Evolutionary conservation across 1,140 invertebrate genomes (phyloP).

Genomic region (Proctacanthus coquilletti): DNA sequence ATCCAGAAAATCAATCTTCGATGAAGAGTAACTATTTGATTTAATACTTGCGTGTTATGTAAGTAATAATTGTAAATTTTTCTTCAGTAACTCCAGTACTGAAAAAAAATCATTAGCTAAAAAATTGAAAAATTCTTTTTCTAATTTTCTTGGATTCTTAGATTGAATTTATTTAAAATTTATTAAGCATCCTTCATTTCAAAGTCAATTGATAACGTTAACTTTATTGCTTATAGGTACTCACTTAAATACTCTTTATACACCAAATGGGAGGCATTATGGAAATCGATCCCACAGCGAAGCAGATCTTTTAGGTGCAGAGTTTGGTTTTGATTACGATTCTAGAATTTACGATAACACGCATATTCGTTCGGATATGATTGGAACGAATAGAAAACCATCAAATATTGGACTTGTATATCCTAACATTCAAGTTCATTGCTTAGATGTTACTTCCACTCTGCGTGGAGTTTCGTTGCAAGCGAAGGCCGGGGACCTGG

Average conservation of each 20-base stretch:
- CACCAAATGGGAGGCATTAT: slow-evolving; percentile 25
- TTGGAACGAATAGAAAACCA: slow-evolving; percentile 26
- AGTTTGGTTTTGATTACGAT: slow-evolving; percentile 12
- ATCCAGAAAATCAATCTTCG: too few species aligned
- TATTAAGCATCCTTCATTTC: too few species aligned
- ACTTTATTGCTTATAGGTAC: slow-evolving; percentile 11
- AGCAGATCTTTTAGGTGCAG: slow-evolving; percentile 20
- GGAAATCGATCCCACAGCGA: slow-evolving; percentile 29
- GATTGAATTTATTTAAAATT: too few species aligned
- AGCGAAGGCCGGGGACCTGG: slow-evolving; percentile 73
- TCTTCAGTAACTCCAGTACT: too few species aligned
- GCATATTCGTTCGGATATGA: slow-evolving; percentile 16
- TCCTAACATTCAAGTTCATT: slow-evolving; percentile 50
- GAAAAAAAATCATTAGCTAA: too few species aligned
- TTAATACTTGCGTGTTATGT: too few species aligned
- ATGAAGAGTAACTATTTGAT: too few species aligned
- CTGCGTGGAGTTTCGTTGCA: slow-evolving; percentile 63
- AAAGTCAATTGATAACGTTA: too few species aligned
- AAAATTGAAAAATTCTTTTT: too few species aligned
- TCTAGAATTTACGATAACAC: slow-evolving; percentile 21
- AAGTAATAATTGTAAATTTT: too few species aligned
- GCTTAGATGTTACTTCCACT: slow-evolving; percentile 34
- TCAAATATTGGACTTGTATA: slow-evolving; percentile 32
- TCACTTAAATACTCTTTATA: slow-evolving; percentile 13
- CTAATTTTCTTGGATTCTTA: too few species aligned